phyloP scores from a whole-genome alignment of 2,888 invertebrate species.

The Drosophila yooni region DNA sequence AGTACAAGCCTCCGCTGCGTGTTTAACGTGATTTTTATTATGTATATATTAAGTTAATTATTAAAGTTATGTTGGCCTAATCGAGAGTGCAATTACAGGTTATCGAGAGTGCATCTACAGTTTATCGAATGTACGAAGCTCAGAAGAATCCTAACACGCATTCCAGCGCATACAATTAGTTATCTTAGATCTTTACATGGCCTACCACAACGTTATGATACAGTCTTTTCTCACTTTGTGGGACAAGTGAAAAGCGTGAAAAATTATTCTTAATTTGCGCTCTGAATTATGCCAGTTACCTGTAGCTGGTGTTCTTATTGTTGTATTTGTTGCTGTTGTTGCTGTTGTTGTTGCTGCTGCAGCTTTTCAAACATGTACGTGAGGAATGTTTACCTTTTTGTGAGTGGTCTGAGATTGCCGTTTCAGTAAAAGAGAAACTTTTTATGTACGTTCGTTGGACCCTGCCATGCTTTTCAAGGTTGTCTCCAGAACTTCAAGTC shows the following conservation, averaged over 20 bases:
- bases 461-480: slow-evolving; percentile 70
- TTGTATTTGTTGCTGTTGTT: slow-evolving; percentile 12
- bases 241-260: neutral
- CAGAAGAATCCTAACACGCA: neutral
- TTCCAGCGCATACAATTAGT: neutral
- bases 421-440: slow-evolving; percentile 63
- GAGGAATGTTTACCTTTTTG: slow-evolving; percentile 62
- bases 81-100: neutral
- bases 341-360: slow-evolving; percentile 25
- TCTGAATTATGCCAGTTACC: slow-evolving; percentile 37
- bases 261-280: slow-evolving; percentile 17
- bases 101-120: neutral
- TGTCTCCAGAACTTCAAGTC: slow-evolving; percentile 52
- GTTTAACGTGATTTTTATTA: too few relatives aligned
- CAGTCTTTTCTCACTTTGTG: neutral
- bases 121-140: neutral
- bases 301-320: slow-evolving; percentile 16
- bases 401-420: slow-evolving; percentile 59
- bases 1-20: neutral
- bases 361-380: slow-evolving; percentile 51
- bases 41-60: neutral
- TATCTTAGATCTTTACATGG: neutral
- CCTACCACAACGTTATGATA: neutral
- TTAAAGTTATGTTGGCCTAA: neutral
- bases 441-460: slow-evolving; percentile 75